Base-by-base conservation (phyloP, 2,113 vertebrate species). In the Neomonachus schauinslandi region DNA sequence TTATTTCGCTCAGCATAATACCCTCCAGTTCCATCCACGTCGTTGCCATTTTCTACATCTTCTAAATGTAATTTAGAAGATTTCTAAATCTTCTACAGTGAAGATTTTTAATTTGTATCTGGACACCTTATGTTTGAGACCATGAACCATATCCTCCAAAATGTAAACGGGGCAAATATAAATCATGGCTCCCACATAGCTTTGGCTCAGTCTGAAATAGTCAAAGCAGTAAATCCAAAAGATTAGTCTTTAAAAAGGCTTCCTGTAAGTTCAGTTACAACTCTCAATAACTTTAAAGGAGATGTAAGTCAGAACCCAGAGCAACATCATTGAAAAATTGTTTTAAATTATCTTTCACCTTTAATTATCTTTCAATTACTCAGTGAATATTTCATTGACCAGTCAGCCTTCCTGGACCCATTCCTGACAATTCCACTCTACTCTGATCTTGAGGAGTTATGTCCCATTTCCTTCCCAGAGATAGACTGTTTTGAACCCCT, bases 371-470 rank as follows among this genome's bases (percentile, higher is more conserved):
- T 67, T 33, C 28, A 67, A 33, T 14, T 33, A 67, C 14, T 67
- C 63, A 67, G 5, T 33, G 12, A 89, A 7, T 11, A 57, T 57
- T 21, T 84, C 14, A 7, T 59, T 71, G 39, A 12, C 15, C 21
- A 77, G 2, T 49, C 2, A 2, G 9, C 18, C 4, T 12, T 22
- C 9, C 10, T 14, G 22, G 59, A 5, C 14, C 13, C 0, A 28
- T 4, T 7, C n/a, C 1, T 2, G 7, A 15, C 22, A 39, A n/a
- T 55, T 28, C 21, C 5, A 28, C 0, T 16, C 14, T 28, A 26
- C 18, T 15, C 9, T 21, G 77, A 55, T 53, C 28, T 24, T 24
- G 46, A 51, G 42, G 19, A 80, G 7, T n/a, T 16, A 46, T 21
- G 4, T 0, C 10, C 18, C 1, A 1, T 86, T 71, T 81, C 28